Conservation (phyloP, 2,113 vertebrate genomes). For the Rhinoptilus africanus region DNA sequence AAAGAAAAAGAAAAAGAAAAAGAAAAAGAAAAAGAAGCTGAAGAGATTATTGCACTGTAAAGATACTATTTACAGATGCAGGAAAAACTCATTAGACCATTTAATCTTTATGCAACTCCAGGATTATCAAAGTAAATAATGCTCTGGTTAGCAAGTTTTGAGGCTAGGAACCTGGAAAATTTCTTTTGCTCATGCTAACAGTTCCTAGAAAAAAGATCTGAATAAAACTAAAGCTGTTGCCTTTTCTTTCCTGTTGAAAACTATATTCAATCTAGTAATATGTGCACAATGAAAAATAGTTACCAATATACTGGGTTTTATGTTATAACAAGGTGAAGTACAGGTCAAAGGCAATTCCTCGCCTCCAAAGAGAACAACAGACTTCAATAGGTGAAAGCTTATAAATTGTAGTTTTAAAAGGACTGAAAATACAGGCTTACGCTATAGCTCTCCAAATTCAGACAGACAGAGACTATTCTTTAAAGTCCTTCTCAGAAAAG, state of each 20-base stretch:
- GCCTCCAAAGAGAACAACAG: background rate
- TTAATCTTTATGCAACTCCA: background rate
- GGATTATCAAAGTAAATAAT: background rate
- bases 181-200: background rate
- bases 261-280: background rate
- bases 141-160: background rate
- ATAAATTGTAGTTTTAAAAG: background rate
- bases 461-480: background rate
- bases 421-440: background rate
- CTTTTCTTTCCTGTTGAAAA: background rate
- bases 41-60: background rate
- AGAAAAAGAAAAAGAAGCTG: too few relatives aligned
- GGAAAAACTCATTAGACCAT: background rate
- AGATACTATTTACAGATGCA: background rate
- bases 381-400: background rate
- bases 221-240: background rate
- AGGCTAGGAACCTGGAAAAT: background rate
- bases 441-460: background rate
- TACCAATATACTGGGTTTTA: background rate
- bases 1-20: rapidly evolving
- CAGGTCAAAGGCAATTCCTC: background rate
- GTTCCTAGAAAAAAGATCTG: background rate
- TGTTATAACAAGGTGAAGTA: background rate
- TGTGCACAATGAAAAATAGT: background rate
- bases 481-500: background rate